Evolutionary conservation across 2,797 vertebrate genomes (phyloP), one percentile per base, ranked within the genome.

Genomic region (Hirundo rustica): DNA sequence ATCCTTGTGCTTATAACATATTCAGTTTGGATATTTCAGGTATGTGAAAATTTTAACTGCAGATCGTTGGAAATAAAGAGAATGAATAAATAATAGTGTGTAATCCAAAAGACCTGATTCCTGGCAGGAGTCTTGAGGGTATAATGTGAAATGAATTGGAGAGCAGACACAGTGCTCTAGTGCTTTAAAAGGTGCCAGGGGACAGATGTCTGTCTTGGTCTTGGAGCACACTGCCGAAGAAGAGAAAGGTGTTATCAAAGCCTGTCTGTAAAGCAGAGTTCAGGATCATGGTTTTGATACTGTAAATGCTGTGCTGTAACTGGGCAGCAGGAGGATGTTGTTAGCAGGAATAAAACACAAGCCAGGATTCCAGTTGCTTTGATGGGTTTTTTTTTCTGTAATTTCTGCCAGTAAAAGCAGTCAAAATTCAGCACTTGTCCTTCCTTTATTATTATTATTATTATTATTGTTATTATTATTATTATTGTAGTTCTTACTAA

Each of bases 51-150:
- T 10, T 79, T 75, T 60, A 83, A 89, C 30, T 55, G 66, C n/a
- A 94, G 66, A 30, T 65, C 88, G 42, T 58, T 18, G 50, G 89
- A 94, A 91, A 88, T 88, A 75, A 89, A 85, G 48, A 76, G 40
- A 78, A 88, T 79, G 27, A 84, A 72, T 84, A 90, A 88, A 70
- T 83, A 87, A 71, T 47, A 30, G 38, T 36, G n/a, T 60, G 29
- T 38, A 70, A 64, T 72, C 44, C n/a, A 47, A 88, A 92, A 55
- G 36, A 70, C 26, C 44, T 51, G 42, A 51, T 94, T 95, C 55
- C 60, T 13, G 25, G n/a, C 44, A 67, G 65, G 54, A 83, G 5
- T 74, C 70, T 92, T 72, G 27, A 78, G 51, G 32, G 57, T 17
- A 62, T 67, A 78, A 70, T 18, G 44, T 64, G 48, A 92, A 92